A percentile compares a stretch with the other conserved stretches of the same genome.
These are phyloP conservation scores for Heliocidaris tuberculata DNA, from an alignment of 35 echinoderm and acorn worm genomes.

Conservation along the genomic window DNA sequence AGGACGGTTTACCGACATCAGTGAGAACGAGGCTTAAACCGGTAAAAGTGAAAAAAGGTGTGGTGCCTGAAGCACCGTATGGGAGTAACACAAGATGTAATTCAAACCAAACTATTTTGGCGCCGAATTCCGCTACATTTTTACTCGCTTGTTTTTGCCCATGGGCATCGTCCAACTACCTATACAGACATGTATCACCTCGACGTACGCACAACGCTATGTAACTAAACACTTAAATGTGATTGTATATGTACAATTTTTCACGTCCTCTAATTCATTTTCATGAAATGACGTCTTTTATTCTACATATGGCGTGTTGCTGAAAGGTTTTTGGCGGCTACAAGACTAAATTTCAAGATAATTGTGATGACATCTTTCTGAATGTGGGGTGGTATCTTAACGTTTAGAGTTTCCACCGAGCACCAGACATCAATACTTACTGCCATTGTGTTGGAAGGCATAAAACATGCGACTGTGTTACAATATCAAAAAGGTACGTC, in stretches of 20 bases:
- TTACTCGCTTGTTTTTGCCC: background rate
- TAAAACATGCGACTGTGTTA: background rate
- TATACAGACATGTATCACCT: background rate
- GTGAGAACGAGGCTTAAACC: too few relatives aligned
- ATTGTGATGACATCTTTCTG: background rate
- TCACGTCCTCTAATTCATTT: background rate
- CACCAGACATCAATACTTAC: background rate
- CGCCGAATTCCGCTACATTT: background rate
- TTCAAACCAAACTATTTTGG: background rate
- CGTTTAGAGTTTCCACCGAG: background rate
- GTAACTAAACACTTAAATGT: background rate
- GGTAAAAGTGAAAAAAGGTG: too few relatives aligned
- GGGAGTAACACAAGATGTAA: background rate
- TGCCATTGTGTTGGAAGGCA: background rate
- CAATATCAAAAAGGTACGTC: background rate
- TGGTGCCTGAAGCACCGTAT: background rate
- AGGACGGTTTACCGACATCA: too few relatives aligned
- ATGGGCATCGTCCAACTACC: background rate
- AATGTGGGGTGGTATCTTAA: background rate
- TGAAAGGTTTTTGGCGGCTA: background rate
- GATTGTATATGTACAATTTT: background rate
- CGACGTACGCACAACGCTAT: too few relatives aligned
- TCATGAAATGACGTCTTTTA: too few relatives aligned
- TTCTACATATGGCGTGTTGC: background rate
- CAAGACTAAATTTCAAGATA: background rate